Percentiles rank a stretch among this genome's conserved stretches.
Evolutionary conservation across 2,888 invertebrate species (phyloP).

Genomic region (Polymixis lichenea): DNA sequence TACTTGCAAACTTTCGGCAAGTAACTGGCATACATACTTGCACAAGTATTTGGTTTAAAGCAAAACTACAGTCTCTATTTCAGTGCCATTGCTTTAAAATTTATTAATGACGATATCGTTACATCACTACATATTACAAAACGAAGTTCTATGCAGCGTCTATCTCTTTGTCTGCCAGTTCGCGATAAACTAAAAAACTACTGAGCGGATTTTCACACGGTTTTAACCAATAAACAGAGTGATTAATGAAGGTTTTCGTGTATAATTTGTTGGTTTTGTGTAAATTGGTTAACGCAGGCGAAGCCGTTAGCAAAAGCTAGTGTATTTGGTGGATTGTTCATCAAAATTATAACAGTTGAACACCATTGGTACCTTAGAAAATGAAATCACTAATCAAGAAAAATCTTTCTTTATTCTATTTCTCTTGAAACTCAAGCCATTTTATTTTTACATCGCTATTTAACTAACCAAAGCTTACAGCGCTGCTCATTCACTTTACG

Average conservation of each 20-base stretch:
- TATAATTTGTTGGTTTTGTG: too few relatives aligned
- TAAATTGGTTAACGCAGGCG: too few relatives aligned
- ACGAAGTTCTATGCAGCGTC: too few relatives aligned
- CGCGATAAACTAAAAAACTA: too few relatives aligned
- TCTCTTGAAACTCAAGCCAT: constrained; percentile 12
- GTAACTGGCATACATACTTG: background rate
- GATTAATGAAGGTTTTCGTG: too few relatives aligned
- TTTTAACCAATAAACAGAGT: too few relatives aligned
- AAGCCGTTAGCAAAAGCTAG: too few relatives aligned
- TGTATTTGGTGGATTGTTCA: background rate
- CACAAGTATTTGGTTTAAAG: background rate
- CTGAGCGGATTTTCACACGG: too few relatives aligned
- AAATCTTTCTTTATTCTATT: background rate
- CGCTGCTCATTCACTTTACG: constrained; percentile 46
- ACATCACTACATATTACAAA: too few relatives aligned
- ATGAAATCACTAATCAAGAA: background rate
- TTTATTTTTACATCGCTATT: constrained; percentile 42
- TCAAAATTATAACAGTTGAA: background rate
- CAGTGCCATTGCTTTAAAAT: background rate
- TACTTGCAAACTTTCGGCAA: background rate
- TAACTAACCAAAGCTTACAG: constrained; percentile 11
- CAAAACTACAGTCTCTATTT: background rate
- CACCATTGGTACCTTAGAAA: background rate
- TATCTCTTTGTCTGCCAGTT: too few relatives aligned
- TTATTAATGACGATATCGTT: background rate